Conservation (phyloP, 2,797 vertebrate genomes). For the Lutjanus argentimaculatus region DNA sequence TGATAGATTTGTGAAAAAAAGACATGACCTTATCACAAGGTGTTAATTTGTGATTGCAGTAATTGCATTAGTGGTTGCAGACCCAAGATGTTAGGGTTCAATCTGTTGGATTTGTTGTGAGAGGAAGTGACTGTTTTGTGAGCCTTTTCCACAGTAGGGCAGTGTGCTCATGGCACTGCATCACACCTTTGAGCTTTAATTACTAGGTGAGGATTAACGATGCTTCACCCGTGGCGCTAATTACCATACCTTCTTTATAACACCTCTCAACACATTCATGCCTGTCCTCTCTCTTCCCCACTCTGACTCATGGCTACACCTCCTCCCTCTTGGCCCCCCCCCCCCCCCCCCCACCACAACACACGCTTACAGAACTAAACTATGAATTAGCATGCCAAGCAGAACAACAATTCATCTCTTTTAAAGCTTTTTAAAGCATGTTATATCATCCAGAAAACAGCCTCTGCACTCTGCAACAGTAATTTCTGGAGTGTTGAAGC, state of each 20-base stretch:
- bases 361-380: slow-evolving; percentile 47
- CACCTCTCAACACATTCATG: slow-evolving; percentile 79
- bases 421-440: slow-evolving; percentile 71
- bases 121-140: slow-evolving; percentile 76
- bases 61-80: slow-evolving; percentile 70
- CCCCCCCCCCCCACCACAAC: not conserved
- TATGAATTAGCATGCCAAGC: slow-evolving; percentile 72
- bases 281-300: slow-evolving; percentile 62
- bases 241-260: slow-evolving; percentile 83
- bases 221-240: slow-evolving; percentile 83
- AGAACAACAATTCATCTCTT: slow-evolving; percentile 71
- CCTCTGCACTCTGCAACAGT: slow-evolving; percentile 61
- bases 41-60: slow-evolving; percentile 77
- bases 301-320: slow-evolving; percentile 65
- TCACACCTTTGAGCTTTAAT: slow-evolving; percentile 85
- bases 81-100: slow-evolving; percentile 59
- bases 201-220: slow-evolving; percentile 86
- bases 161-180: slow-evolving; percentile 77
- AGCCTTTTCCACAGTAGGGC: slow-evolving; percentile 62
- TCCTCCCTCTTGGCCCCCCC: slow-evolving; percentile 36
- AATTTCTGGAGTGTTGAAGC: slow-evolving; percentile 70
- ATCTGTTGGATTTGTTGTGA: slow-evolving; percentile 75
- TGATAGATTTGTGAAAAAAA: slow-evolving; percentile 44
- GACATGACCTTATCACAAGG: slow-evolving; percentile 72
- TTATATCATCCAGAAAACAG: slow-evolving; percentile 76